Evolutionary conservation across 2,888 invertebrate genomes (phyloP).

Genomic region (Chouioia cunea): DNA sequence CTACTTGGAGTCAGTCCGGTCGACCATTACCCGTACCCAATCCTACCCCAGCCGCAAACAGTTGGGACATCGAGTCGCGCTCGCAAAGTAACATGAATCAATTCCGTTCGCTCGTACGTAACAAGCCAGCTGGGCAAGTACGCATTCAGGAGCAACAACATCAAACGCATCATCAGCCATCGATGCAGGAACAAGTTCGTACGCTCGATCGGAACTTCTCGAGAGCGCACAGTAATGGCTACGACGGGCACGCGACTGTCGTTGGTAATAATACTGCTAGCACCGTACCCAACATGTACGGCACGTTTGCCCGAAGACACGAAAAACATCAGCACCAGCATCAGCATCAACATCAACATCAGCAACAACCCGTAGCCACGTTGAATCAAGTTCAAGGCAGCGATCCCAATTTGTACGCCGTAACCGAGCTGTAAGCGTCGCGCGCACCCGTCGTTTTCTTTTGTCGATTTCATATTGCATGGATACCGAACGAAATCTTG

Average conservation of each 20-base stretch:
- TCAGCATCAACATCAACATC: slow-evolving; percentile 23
- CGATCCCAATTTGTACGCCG: slow-evolving; percentile 77
- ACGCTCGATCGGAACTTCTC: slow-evolving; percentile 66
- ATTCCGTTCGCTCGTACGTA: slow-evolving; percentile 70
- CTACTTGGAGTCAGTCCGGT: slow-evolving; percentile 64
- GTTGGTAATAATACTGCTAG: slow-evolving; percentile 58
- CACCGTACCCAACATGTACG: slow-evolving; percentile 67
- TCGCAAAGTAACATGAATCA: slow-evolving; percentile 70
- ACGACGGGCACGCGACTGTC: slow-evolving; percentile 49
- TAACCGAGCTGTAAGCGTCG: slow-evolving; percentile 75
- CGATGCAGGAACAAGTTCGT: slow-evolving; percentile 63
- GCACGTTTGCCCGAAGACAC: slow-evolving; percentile 65
- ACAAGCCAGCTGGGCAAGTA: slow-evolving; percentile 62
- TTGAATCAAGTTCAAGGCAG: slow-evolving; percentile 66
- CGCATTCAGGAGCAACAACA: slow-evolving; percentile 63
- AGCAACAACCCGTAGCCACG: slow-evolving; percentile 56
- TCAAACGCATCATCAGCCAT: slow-evolving; percentile 31
- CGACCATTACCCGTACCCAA: slow-evolving; percentile 56
- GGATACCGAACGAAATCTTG: no score
- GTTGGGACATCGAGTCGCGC: slow-evolving; percentile 64
- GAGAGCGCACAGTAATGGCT: slow-evolving; percentile 53
- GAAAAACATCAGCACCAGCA: slow-evolving; percentile 55
- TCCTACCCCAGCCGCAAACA: slow-evolving; percentile 35
- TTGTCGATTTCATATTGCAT: neutral
- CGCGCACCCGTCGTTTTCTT: neutral